These are phyloP conservation scores for Papilio elwesi DNA, from an alignment of 2,888 invertebrate species.

Conservation along the genomic window DNA sequence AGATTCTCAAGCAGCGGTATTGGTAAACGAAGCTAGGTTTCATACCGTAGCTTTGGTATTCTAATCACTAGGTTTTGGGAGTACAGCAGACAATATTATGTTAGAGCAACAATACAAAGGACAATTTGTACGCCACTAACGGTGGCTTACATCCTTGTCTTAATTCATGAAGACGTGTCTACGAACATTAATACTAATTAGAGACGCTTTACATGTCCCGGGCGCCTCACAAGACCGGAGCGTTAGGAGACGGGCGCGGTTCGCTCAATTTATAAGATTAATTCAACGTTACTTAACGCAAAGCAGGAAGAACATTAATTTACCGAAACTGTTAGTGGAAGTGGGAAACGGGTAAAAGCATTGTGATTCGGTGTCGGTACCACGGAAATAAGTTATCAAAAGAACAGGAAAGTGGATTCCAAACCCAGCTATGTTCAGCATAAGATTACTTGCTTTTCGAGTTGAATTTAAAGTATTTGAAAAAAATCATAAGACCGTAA, in stretches of 20 bases:
- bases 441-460: not conserved
- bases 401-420: not conserved
- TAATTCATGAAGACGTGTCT: constrained; percentile 23
- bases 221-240: constrained; percentile 53
- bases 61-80: not conserved
- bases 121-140: constrained; percentile 5
- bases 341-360: not conserved
- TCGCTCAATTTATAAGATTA: constrained; percentile 47
- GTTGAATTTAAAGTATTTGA: not conserved
- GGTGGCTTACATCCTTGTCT: not conserved
- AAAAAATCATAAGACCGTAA: not conserved
- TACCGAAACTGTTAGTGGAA: constrained; percentile 28
- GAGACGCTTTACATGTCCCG: constrained; percentile 54
- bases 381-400: too few species aligned
- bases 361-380: not conserved
- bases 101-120: constrained; percentile 1
- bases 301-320: constrained; percentile 37
- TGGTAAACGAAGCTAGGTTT: too few species aligned
- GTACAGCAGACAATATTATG: not conserved
- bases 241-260: constrained; percentile 42
- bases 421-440: not conserved
- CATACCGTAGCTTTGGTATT: not conserved
- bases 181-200: constrained; percentile 51
- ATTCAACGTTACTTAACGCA: constrained; percentile 35
- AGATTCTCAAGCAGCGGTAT: too few species aligned